These are phyloP conservation scores for Caenorhabditis brenneri DNA, from an alignment of 1,140 invertebrate genomes.

Conservation along the genomic window DNA sequence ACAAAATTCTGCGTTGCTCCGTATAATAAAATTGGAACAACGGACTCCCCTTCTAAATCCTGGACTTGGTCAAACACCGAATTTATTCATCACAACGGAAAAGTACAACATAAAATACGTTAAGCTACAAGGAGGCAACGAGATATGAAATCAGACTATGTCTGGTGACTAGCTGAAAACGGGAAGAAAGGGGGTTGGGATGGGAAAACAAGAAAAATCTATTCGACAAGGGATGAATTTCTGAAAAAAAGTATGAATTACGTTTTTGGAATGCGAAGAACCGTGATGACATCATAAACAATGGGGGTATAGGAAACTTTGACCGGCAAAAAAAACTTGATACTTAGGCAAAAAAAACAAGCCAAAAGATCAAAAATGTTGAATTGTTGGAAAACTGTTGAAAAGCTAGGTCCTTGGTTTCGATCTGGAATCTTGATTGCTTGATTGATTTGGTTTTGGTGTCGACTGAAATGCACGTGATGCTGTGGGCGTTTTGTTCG, in stretches of 20 bases:
- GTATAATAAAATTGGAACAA: too few species aligned
- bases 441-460: neutral
- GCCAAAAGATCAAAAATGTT: neutral
- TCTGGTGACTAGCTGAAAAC: neutral
- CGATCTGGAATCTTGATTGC: too few species aligned
- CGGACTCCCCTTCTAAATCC: too few species aligned
- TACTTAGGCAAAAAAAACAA: neutral
- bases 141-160: neutral
- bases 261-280: neutral
- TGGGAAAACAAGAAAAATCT: neutral
- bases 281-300: neutral
- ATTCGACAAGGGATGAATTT: too few species aligned
- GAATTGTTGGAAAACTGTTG: neutral
- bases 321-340: neutral
- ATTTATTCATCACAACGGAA: too few species aligned
- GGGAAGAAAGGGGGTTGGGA: neutral
- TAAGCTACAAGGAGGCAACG: too few species aligned
- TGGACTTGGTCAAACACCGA: too few species aligned
- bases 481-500: neutral
- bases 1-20: too few species aligned
- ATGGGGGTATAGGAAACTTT: neutral
- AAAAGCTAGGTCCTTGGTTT: neutral
- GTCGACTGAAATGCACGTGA: neutral
- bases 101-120: too few species aligned
- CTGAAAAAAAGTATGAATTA: neutral